phyloP scores from a whole-genome alignment of 2,797 vertebrate genomes.

The Cyprinodon diabolis region DNA sequence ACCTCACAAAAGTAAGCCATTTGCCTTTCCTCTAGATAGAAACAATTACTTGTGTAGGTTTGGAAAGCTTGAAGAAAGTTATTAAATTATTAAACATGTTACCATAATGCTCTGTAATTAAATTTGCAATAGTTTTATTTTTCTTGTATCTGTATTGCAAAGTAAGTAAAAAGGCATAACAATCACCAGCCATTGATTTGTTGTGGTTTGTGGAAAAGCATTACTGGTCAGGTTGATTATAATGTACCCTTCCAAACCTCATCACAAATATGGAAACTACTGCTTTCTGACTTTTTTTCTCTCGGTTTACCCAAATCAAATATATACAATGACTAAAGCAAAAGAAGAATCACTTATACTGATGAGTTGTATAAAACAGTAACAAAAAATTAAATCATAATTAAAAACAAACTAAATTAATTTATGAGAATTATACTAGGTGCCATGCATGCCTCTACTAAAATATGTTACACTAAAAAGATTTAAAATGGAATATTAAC shows the following conservation, averaged over 20 bases:
- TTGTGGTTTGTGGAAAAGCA: conserved; percentile 72
- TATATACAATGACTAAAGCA: conserved; percentile 67
- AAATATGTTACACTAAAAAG: conserved; percentile 20
- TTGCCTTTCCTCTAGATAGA: background rate
- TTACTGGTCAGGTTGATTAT: conserved; percentile 48
- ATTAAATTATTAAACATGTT: background rate
- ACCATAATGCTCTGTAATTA: background rate
- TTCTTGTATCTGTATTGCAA: background rate
- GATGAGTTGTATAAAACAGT: conserved; percentile 64
- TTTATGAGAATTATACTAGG: conserved; percentile 36
- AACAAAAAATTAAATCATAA: conserved; percentile 58
- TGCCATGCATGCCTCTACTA: conserved; percentile 30
- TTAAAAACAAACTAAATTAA: conserved; percentile 45
- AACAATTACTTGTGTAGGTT: no score
- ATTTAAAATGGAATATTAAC: conserved; percentile 31
- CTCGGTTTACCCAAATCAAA: conserved; percentile 59
- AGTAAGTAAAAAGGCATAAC: background rate
- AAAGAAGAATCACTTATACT: conserved; percentile 58
- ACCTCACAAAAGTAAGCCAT: background rate
- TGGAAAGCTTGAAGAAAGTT: no score
- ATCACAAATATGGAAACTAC: conserved; percentile 37
- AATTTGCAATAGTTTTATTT: background rate
- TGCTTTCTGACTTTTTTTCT: conserved; percentile 42
- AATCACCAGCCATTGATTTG: conserved; percentile 64
- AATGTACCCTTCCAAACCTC: conserved; percentile 52